Evolutionary conservation across 1,140 invertebrate species (phyloP), one percentile per base, ranked within the genome.

Genomic region (Brachionus rubens): DNA sequence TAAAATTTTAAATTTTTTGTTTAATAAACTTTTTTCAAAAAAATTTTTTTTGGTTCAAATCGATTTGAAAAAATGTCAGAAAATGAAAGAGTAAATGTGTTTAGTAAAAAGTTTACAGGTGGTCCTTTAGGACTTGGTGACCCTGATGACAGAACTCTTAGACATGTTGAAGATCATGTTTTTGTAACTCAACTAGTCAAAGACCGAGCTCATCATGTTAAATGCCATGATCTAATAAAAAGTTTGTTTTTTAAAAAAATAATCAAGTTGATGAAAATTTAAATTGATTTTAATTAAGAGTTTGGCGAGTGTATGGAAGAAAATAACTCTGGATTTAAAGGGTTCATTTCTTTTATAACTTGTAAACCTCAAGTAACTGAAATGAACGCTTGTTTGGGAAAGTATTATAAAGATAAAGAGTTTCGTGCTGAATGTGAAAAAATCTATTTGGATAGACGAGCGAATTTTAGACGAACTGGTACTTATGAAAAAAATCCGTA

Each of bases 141-240:
- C 87, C 92, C 92, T 9, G 84, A 92, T 80, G 91, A 93, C 81
- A 87, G 79, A 79, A 85, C 80, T 16, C 82, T 94, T 59, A 86
- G 92, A 80, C 92, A 89, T 87, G 90, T 93, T 1, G 92, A 94
- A 85, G 83, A 83, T 30, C 90, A 93, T 80, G 88, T 94, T 48
- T 80, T 93, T 41, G 90, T 94, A 82, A 90, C 91, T 1, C 90
- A 91, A 83, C 88, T 90, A 81, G 16, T 75, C 19, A 54, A 48
- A 47, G 54, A 75, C 28, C 16, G 72, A 26, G 72, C 72, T 46
- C 50, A 75, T 75, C 72, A 54, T 30, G 72, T 56, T 46, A 75
- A 75, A 41, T 75, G 72, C 21, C 36, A 43, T 43, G 36, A 43
- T 19, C 43, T 65, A 41, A 65, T 65, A n/a, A 41, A 65, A 43